Conservation (phyloP, 2,113 vertebrate species). For the Tychaedon coryphoeus region DNA sequence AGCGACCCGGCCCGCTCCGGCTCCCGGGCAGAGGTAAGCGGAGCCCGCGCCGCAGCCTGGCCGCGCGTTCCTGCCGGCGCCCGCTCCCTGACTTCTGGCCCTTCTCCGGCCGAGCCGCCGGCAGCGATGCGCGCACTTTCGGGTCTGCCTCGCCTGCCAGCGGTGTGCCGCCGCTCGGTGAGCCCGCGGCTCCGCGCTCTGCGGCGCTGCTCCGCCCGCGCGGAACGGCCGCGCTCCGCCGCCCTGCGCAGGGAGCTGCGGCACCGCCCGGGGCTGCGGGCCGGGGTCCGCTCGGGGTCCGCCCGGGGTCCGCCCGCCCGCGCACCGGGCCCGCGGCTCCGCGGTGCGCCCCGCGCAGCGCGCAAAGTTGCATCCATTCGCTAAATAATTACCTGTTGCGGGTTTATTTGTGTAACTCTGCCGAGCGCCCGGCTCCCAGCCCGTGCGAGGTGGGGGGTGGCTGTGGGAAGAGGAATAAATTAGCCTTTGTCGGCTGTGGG, state of each 20-base stretch:
- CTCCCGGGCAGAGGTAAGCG: conserved; percentile 29
- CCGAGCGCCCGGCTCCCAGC: not conserved
- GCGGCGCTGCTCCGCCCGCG: no score
- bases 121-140: not conserved
- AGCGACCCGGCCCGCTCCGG: not conserved
- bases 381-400: conserved; percentile 70
- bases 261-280: no score
- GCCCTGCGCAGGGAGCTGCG: no score
- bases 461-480: not conserved
- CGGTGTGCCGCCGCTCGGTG: not conserved
- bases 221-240: no score
- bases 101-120: not conserved
- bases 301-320: no score
- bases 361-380: conserved; percentile 50
- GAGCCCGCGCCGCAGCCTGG: not conserved
- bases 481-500: not conserved
- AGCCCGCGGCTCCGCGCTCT: not conserved
- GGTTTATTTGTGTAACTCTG: conserved; percentile 29
- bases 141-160: not conserved
- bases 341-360: not conserved
- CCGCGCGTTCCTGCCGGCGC: not conserved
- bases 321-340: not conserved
- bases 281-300: no score
- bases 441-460: not conserved
- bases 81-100: not conserved